phyloP scores from a whole-genome alignment of 2,888 invertebrate species.

The Philaethria dido region DNA sequence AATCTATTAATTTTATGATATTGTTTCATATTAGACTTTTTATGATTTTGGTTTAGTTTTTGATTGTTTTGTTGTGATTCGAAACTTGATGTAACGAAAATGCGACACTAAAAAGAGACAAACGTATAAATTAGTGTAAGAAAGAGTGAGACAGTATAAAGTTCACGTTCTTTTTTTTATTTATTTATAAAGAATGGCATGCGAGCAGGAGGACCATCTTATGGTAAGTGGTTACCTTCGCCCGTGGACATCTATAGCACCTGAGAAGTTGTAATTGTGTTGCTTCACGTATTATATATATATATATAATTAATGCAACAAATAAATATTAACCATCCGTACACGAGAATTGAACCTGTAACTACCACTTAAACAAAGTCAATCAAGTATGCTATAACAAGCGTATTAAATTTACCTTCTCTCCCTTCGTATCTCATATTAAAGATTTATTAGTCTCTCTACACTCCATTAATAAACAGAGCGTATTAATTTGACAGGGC shows the following conservation, averaged over 20 bases:
- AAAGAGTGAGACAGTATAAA: no score
- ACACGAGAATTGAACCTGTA: not conserved
- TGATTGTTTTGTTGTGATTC: not conserved
- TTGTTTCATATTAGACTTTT: slow-evolving; percentile 9
- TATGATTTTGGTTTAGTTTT: not conserved
- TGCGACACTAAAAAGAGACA: no score
- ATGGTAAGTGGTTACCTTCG: no score
- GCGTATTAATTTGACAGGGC: slow-evolving; percentile 15
- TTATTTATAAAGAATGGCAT: no score
- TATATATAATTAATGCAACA: not conserved
- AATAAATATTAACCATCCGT: not conserved
- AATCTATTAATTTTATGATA: slow-evolving; percentile 20
- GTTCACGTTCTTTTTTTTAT: no score
- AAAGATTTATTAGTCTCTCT: slow-evolving; percentile 10
- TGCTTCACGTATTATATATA: no score
- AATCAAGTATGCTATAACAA: not conserved
- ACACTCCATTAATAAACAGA: slow-evolving; percentile 19
- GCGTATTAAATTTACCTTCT: slow-evolving; percentile 12
- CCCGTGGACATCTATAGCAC: no score
- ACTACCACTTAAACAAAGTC: no score
- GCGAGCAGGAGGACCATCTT: no score
- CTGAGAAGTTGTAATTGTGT: no score
- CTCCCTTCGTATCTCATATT: slow-evolving; percentile 10
- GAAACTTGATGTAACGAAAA: no score
- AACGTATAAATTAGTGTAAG: no score